These are phyloP conservation scores for Nibea coibor DNA, from an alignment of 2,113 vertebrate species.

Conservation along the genomic window DNA sequence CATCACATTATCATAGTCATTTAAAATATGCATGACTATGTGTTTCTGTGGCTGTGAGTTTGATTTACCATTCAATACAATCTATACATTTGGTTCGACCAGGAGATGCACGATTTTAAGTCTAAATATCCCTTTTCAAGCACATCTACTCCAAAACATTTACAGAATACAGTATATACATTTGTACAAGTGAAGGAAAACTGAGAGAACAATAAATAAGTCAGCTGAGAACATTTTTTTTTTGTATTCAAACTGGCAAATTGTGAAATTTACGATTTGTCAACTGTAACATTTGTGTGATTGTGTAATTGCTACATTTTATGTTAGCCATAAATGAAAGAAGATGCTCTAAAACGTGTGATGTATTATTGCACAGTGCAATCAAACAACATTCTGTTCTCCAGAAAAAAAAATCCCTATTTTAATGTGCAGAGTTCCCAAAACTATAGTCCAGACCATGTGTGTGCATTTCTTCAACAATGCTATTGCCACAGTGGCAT, in stretches of 20 bases:
- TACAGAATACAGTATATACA: conserved; percentile 76
- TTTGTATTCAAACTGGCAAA: conserved; percentile 10
- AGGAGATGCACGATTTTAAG: conserved; percentile 42
- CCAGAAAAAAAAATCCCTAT: neutral
- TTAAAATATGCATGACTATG: conserved; percentile 31
- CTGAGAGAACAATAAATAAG: conserved; percentile 70
- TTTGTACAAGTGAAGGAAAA: conserved; percentile 63
- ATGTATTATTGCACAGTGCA: conserved; percentile 46
- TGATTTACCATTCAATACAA: conserved; percentile 25
- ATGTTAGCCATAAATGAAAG: conserved; percentile 7
- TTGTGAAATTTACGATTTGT: neutral
- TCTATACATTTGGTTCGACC: conserved; percentile 53
- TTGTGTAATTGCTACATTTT: conserved; percentile 18
- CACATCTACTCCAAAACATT: conserved; percentile 69
- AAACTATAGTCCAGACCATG: conserved; percentile 15
- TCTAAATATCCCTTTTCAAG: conserved; percentile 54
- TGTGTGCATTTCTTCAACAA: conserved; percentile 21
- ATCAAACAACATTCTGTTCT: conserved; percentile 17
- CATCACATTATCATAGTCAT: conserved; percentile 43
- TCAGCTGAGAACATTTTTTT: conserved; percentile 41
- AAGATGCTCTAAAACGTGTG: neutral
- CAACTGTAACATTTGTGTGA: conserved; percentile 9
- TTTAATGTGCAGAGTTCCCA: neutral
- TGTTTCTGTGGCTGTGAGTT: conserved; percentile 23
- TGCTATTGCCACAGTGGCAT: conserved; percentile 8